Conservation (phyloP, 2,888 invertebrate genomes). For the Hoplodrina blanda region DNA sequence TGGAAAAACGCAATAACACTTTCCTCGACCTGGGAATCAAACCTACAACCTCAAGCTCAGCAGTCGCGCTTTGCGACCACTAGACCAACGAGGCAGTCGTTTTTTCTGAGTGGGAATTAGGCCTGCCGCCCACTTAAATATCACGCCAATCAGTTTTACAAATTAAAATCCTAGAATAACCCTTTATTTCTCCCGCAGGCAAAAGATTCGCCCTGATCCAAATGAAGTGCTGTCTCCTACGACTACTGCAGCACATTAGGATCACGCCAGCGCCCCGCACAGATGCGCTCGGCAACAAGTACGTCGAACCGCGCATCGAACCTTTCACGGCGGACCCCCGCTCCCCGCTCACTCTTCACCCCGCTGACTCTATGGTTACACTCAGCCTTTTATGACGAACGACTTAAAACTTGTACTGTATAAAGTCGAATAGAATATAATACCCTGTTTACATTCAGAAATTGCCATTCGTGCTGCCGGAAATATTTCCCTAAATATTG, state of each 20-base stretch:
- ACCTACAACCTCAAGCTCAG: too few relatives aligned
- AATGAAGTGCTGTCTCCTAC: slow-evolving; percentile 85
- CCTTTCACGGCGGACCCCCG: slow-evolving; percentile 82
- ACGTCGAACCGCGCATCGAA: slow-evolving; percentile 65
- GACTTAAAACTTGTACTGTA: neutral
- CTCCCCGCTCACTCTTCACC: slow-evolving; percentile 83
- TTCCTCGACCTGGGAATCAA: too few relatives aligned
- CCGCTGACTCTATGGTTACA: slow-evolving; percentile 79
- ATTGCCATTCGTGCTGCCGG: too few relatives aligned
- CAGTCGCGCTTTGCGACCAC: too few relatives aligned
- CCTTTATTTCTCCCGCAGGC: slow-evolving; percentile 69
- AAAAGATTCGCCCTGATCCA: slow-evolving; percentile 87
- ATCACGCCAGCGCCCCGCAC: slow-evolving; percentile 72
- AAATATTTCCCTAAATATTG: too few relatives aligned
- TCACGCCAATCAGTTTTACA: neutral
- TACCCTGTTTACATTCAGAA: too few relatives aligned
- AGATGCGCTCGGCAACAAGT: slow-evolving; percentile 65
- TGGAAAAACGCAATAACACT: too few relatives aligned
- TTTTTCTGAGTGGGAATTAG: too few relatives aligned
- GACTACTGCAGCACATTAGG: slow-evolving; percentile 75
- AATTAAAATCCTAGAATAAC: neutral
- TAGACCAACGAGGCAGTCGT: too few relatives aligned
- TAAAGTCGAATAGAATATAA: neutral
- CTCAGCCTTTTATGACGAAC: slow-evolving; percentile 80
- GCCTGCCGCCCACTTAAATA: too few relatives aligned